Percentiles rank a stretch among this genome's conserved stretches.
Evolutionary conservation across 2,888 invertebrate genomes (phyloP).

Genomic region (Bibio marci): DNA sequence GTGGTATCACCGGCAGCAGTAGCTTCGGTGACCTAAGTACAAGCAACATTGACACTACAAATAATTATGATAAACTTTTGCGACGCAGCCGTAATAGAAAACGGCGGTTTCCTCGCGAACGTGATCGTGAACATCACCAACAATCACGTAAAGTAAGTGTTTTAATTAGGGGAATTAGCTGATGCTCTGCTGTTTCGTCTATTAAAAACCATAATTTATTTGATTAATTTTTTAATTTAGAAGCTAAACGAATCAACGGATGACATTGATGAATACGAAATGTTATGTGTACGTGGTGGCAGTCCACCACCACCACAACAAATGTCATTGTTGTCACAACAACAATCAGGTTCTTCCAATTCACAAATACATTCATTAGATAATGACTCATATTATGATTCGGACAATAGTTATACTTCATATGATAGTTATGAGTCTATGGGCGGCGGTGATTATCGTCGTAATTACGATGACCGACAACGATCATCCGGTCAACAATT

Average conservation of each 20-base stretch:
- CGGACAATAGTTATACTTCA: constrained; percentile 39
- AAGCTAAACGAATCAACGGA: too few species aligned
- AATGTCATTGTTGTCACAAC: constrained; percentile 35
- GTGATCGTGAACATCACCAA: background rate
- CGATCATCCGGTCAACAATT: constrained; percentile 34
- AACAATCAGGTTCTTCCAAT: constrained; percentile 33
- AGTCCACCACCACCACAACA: constrained; percentile 47
- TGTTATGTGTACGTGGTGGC: constrained; percentile 63
- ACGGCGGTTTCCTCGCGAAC: constrained; percentile 16
- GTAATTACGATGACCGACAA: constrained; percentile 31
- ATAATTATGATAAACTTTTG: background rate
- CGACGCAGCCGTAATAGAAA: constrained; percentile 5
- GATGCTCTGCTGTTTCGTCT: too few species aligned
- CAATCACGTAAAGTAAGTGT: background rate
- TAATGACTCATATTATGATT: too few species aligned
- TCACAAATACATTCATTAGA: too few species aligned
- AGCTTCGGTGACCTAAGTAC: too few species aligned
- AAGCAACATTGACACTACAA: too few species aligned
- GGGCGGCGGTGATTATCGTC: constrained; percentile 8
- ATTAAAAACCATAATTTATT: too few species aligned
- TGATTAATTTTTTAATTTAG: too few species aligned
- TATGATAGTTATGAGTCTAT: constrained; percentile 33
- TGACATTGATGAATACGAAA: constrained; percentile 60
- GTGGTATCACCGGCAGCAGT: too few species aligned
- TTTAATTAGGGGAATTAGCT: too few species aligned